Evolutionary conservation across 2,797 vertebrate genomes (phyloP), one percentile per base, ranked within the genome.

Genomic region (Paratrypauchen microcephalus): DNA sequence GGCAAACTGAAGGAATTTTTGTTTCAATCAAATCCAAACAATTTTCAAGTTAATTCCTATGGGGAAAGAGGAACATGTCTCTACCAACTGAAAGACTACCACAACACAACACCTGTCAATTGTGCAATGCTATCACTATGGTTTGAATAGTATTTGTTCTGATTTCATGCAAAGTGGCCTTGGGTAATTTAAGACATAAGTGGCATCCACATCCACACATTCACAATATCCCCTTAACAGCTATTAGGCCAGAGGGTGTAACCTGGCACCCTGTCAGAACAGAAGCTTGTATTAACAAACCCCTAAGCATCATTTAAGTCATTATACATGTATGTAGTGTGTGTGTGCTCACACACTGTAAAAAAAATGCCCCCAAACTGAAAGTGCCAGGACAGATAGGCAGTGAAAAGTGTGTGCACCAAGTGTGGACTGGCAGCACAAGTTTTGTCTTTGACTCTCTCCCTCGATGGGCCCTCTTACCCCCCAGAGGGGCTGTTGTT

Each of bases 401-500:
- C 79, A 78, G 70, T 74, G 62, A 76, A 72, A 68, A 60, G 78
- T 39, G 77, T 80, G 79, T 78, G 87, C 85, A 83, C 81, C 86
- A 86, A 87, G 79, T 83, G 79, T 84, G 79, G 79, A 87, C 80
- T 85, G 88, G 86, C 85, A 88, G 81, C 66, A 85, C 79, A 92
- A 90, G 90, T 94, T 92, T 87, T 85, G 86, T 87, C 72, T 85
- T 85, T 81, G 83, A 84, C 80, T 71, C 61, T 83, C 84, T 91
- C 87, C 85, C 85, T 81, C 41, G 41, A 85, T 84, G 87, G 15
- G 72, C 80, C 86, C 84, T 70, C 68, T 70, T 73, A 85, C 83
- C 86, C 85, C 90, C 92, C 84, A 79, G 87, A 91, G 91, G 80
- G 83, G 73, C 81, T 78, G 86, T 91, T 85, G 86, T 93, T 89